phyloP scores from a whole-genome alignment of 2,113 vertebrate genomes.

The Leucoraja erinaceus region DNA sequence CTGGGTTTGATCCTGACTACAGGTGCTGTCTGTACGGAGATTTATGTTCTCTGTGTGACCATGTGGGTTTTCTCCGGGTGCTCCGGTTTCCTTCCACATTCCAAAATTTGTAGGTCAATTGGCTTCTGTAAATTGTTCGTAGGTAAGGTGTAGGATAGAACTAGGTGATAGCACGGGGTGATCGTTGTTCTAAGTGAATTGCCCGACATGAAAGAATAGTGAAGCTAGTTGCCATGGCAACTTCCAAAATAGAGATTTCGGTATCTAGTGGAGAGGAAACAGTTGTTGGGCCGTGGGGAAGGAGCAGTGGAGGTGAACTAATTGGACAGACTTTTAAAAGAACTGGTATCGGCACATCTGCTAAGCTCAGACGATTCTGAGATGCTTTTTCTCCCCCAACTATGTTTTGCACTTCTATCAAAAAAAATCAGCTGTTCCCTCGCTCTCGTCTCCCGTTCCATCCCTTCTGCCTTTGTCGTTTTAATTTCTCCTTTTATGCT shows the following conservation, averaged over 20 bases:
- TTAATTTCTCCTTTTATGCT: not conserved
- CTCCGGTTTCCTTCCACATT: no score
- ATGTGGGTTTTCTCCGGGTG: no score
- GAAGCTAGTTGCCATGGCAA: not conserved
- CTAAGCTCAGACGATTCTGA: not conserved
- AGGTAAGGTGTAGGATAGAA: no score
- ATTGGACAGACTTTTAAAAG: not conserved
- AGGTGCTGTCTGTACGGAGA: no score
- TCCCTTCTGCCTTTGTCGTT: not conserved
- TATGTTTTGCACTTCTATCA: not conserved
- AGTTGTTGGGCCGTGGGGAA: not conserved
- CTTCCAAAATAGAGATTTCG: not conserved
- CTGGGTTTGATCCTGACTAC: no score
- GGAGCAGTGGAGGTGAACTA: not conserved
- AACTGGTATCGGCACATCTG: not conserved
- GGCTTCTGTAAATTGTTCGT: no score
- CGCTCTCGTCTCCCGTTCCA: not conserved
- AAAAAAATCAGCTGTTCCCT: not conserved
- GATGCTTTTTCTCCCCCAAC: not conserved
- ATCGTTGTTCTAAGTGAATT: not conserved
- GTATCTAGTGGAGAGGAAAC: not conserved
- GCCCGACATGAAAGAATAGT: not conserved
- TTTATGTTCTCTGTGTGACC: no score
- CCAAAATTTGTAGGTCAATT: no score
- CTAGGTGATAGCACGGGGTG: no score